Conservation (phyloP, 2,113 vertebrate species). For the Hylia prasina region DNA sequence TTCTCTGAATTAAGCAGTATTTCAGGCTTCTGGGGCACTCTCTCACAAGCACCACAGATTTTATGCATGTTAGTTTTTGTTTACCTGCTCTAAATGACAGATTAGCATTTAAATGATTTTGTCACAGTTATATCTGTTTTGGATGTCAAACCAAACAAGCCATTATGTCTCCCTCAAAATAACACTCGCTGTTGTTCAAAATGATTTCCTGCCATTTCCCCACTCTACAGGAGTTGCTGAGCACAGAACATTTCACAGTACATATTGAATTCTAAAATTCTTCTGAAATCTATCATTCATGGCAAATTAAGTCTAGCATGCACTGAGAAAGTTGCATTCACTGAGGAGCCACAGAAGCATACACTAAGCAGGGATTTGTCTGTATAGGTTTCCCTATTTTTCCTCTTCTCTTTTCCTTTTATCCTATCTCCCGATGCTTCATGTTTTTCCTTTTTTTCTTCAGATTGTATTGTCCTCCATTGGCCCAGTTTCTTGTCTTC, state of each 20-base stretch:
- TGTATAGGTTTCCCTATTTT: not conserved
- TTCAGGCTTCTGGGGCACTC: not conserved
- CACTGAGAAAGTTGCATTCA: not conserved
- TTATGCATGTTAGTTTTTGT: slow-evolving; percentile 15
- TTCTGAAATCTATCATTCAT: slow-evolving; percentile 37
- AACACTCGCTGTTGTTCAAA: not conserved
- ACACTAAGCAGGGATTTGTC: not conserved
- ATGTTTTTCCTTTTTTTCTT: not conserved
- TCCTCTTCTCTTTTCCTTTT: not conserved
- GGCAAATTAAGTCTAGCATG: not conserved
- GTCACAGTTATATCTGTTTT: slow-evolving; percentile 34
- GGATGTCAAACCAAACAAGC: slow-evolving; percentile 55
- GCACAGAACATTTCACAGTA: slow-evolving; percentile 28
- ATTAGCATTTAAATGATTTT: slow-evolving; percentile 61
- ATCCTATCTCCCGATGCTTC: not conserved
- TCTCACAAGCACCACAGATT: not conserved
- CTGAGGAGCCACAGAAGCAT: not conserved
- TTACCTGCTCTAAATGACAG: slow-evolving; percentile 57
- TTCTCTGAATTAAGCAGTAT: slow-evolving; percentile 7
- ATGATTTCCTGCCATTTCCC: slow-evolving; percentile 41
- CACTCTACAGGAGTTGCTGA: not conserved
- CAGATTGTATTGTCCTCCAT: not conserved
- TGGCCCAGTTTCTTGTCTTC: not conserved
- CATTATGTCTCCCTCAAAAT: slow-evolving; percentile 42
- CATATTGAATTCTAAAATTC: slow-evolving; percentile 17